Conservation (phyloP, 2,797 vertebrate species). For the Gallinago nigripennis region DNA sequence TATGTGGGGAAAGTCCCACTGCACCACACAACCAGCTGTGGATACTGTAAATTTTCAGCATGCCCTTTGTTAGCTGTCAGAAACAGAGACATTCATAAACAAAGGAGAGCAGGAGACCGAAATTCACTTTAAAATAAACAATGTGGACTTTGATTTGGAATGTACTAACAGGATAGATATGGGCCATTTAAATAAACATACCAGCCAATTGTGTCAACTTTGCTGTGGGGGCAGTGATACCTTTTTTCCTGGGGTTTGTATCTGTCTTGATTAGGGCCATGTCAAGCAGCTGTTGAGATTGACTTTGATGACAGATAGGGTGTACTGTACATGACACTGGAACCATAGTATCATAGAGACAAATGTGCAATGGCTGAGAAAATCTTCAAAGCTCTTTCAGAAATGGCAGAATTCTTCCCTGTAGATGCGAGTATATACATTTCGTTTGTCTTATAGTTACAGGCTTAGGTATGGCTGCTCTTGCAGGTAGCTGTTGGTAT, state of each 20-base stretch:
- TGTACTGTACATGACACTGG: not conserved
- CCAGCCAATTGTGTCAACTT: slow-evolving; percentile 5
- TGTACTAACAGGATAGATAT: slow-evolving; percentile 43
- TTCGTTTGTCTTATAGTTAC: slow-evolving; percentile 24
- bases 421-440: not conserved
- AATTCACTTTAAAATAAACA: slow-evolving; percentile 60
- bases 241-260: slow-evolving; percentile 15
- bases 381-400: slow-evolving; percentile 21
- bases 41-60: slow-evolving; percentile 33
- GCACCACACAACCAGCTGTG: not conserved
- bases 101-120: slow-evolving; percentile 11
- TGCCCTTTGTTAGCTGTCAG: slow-evolving; percentile 67
- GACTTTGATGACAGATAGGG: not conserved
- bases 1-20: slow-evolving; percentile 16
- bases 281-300: not conserved
- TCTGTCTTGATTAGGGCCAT: slow-evolving; percentile 43
- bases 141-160: slow-evolving; percentile 26
- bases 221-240: not conserved
- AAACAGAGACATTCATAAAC: slow-evolving; percentile 58
- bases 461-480: not conserved
- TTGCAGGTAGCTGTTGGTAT: not conserved
- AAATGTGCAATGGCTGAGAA: slow-evolving; percentile 19
- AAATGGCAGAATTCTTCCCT: slow-evolving; percentile 11
- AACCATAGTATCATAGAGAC: slow-evolving; percentile 28
- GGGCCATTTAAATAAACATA: slow-evolving; percentile 50